Evolutionary conservation across 1,140 invertebrate species (phyloP), one percentile per base, ranked within the genome.

Genomic region (Calosoma granatense): DNA sequence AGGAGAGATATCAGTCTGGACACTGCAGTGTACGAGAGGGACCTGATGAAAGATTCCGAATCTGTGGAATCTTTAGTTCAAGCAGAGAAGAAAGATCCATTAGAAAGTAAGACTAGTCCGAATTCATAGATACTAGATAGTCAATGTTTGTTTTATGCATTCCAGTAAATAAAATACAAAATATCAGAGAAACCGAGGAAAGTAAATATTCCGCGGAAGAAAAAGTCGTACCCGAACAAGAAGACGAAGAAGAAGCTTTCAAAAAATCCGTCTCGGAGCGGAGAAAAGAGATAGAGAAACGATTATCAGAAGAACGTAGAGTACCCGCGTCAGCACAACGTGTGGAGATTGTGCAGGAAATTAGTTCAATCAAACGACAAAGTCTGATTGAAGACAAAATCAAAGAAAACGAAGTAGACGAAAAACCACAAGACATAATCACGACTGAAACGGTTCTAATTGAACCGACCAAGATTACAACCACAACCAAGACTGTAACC

Each of bases 141-240:
- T 30, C 14, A 30, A 30, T 30, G 14, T 6, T 30, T 30, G 14
- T 30, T 6, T 30, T 30, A 6, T 6, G 39, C 39, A 20, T 39
- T 53, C 20, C 55, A 72, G 70, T 67, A 54, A 70, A 70, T 61
- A 66, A 68, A 56, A 70, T 72, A 17, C 67, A 70, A 62, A 70
- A 81, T 63, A 69, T 72, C 22, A 71, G 77, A 54, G 78, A 83
- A 69, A 74, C 78, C 62, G 79, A 84, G 65, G 81, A 85, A 71
- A 60, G 60, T 21, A 86, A 86, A 67, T 86, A 86, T 65, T 84
- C 82, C 4, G 84, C 82, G 19, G 84, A 87, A 69, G 84, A 86
- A 63, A 87, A 86, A 64, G 78, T 78, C 20, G 72, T 85, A 1
- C 76, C 81, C 61, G 75, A 80, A 57, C 77, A 78, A 39, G 78